phyloP scores from a whole-genome alignment of 2,797 vertebrate genomes.

The Mus minutoides region DNA sequence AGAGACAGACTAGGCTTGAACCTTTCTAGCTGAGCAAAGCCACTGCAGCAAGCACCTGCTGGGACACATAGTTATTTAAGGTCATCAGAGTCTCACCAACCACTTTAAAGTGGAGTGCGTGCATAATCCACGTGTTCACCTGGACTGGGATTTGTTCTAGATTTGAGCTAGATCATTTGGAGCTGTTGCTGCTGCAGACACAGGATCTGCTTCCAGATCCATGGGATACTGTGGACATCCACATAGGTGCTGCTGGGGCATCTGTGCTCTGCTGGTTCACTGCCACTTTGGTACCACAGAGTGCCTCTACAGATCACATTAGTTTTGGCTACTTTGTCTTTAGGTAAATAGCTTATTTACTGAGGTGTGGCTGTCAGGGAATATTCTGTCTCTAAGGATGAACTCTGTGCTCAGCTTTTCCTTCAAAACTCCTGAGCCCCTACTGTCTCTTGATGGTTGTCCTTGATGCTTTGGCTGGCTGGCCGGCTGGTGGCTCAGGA shows the following conservation, averaged over 20 bases:
- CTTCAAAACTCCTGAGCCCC: constrained; percentile 85
- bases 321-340: constrained; percentile 92
- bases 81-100: constrained; percentile 93
- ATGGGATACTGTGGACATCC: constrained; percentile 90
- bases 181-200: constrained; percentile 85
- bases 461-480: constrained; percentile 85
- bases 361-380: constrained; percentile 83
- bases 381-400: constrained; percentile 87
- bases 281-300: constrained; percentile 94
- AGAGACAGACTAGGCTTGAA: constrained; percentile 92
- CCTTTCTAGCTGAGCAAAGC: constrained; percentile 96
- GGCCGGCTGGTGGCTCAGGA: constrained; percentile 79
- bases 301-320: constrained; percentile 94
- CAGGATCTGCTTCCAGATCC: constrained; percentile 97
- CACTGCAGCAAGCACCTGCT: constrained; percentile 91
- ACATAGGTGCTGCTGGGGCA: constrained; percentile 83
- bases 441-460: constrained; percentile 85
- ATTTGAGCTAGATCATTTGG: constrained; percentile 97
- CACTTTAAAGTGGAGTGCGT: constrained; percentile 90
- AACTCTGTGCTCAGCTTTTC: constrained; percentile 85
- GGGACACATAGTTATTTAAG: constrained; percentile 93
- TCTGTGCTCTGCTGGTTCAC: constrained; percentile 92
- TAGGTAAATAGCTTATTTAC: constrained; percentile 88
- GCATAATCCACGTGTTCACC: constrained; percentile 96
- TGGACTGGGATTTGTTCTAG: constrained; percentile 96